These are phyloP conservation scores for Cyphomyrus discorhynchus DNA, from an alignment of 2,113 vertebrate genomes.

Conservation along the genomic window DNA sequence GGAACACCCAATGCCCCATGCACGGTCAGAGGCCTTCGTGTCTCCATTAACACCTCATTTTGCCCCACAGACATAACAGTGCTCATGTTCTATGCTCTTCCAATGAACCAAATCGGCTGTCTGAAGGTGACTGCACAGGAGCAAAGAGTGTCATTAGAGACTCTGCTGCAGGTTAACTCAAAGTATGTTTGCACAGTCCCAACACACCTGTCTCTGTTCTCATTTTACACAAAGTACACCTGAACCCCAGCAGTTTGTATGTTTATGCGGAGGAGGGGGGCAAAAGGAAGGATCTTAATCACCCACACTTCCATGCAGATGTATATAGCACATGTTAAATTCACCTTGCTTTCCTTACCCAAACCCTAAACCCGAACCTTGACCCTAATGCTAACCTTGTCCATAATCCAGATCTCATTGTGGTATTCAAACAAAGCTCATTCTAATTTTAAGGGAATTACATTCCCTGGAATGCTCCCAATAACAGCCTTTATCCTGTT, in stretches of 20 bases:
- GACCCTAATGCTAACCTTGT: not conserved
- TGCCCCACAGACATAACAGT: slow-evolving; percentile 44
- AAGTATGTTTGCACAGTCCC: slow-evolving; percentile 22
- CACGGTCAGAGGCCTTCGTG: slow-evolving; percentile 24
- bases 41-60: slow-evolving; percentile 58
- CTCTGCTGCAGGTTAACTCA: not conserved
- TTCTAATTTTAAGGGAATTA: not conserved
- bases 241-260: not conserved
- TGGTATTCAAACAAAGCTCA: not conserved
- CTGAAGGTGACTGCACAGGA: slow-evolving; percentile 34
- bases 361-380: not conserved
- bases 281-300: not conserved
- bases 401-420: not conserved
- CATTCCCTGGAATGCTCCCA: not conserved
- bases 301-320: slow-evolving; percentile 5
- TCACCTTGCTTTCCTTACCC: not conserved
- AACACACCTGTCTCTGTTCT: slow-evolving; percentile 51
- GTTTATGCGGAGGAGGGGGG: not conserved
- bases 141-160: slow-evolving; percentile 30
- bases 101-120: slow-evolving; percentile 53
- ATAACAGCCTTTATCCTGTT: not conserved
- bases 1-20: not conserved
- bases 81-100: slow-evolving; percentile 41
- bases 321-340: slow-evolving; percentile 25
- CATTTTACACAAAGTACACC: slow-evolving; percentile 39